These are phyloP conservation scores for Tachuris rubrigastra DNA, from an alignment of 2,113 vertebrate species.

Conservation along the genomic window DNA sequence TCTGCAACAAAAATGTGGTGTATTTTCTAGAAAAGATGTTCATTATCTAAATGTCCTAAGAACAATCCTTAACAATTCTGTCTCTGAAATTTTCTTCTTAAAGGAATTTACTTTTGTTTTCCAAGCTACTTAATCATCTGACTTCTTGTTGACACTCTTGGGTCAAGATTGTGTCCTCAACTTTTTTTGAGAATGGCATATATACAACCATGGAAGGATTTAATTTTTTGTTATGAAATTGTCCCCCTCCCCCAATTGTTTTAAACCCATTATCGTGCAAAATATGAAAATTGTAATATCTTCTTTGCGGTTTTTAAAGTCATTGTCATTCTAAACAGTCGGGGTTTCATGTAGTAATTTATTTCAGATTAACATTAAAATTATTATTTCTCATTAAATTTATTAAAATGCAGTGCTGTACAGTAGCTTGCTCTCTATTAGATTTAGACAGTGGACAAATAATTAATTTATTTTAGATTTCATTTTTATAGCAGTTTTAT, in stretches of 20 bases:
- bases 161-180: constrained; percentile 24
- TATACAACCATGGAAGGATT: not conserved
- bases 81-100: constrained; percentile 15
- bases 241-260: not conserved
- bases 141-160: constrained; percentile 15
- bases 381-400: not conserved
- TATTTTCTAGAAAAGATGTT: not conserved
- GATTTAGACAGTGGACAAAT: not conserved
- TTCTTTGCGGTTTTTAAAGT: not conserved
- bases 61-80: not conserved
- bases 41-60: not conserved
- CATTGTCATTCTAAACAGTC: not conserved
- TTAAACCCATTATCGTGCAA: not conserved
- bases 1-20: not conserved
- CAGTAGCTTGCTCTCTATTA: not conserved
- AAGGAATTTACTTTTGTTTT: constrained; percentile 50
- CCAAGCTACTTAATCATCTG: constrained; percentile 22
- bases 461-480: not conserved
- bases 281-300: not conserved
- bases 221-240: not conserved
- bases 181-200: not conserved
- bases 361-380: not conserved
- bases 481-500: not conserved
- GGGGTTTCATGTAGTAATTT: not conserved
- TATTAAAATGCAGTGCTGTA: not conserved